These are phyloP conservation scores for Metallyticus violacea DNA, from an alignment of 2,888 invertebrate genomes.

Conservation along the genomic window DNA sequence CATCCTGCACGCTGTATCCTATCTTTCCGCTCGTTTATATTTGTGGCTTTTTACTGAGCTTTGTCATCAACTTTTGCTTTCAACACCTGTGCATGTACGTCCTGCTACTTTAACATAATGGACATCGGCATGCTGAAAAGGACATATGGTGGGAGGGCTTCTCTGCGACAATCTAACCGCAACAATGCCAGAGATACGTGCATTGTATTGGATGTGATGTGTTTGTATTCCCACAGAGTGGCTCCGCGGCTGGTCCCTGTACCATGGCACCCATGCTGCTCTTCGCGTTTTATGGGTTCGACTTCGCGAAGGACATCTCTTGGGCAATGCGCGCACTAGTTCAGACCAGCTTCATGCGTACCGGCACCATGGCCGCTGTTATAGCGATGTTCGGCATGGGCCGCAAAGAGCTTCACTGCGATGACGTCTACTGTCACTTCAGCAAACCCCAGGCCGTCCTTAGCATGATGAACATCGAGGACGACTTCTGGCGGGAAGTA, in stretches of 20 bases:
- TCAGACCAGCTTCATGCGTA: slow-evolving; percentile 64
- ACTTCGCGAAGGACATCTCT: slow-evolving; percentile 63
- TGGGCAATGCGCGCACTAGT: slow-evolving; percentile 58
- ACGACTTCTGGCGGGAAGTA: slow-evolving; percentile 58
- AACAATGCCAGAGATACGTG: no score
- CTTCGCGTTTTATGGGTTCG: slow-evolving; percentile 66
- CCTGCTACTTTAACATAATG: no score
- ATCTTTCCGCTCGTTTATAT: no score
- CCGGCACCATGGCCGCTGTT: slow-evolving; percentile 61
- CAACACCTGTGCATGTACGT: no score
- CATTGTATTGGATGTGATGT: no score
- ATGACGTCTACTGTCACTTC: slow-evolving; percentile 59
- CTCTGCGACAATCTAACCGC: no score
- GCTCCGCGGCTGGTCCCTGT: slow-evolving; percentile 64
- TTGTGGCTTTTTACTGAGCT: no score
- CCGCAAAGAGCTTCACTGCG: slow-evolving; percentile 55
- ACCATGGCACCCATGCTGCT: slow-evolving; percentile 65
- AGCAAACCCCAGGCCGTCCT: slow-evolving; percentile 59
- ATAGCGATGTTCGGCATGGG: slow-evolving; percentile 62
- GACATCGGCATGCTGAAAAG: no score
- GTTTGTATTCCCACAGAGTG: slow-evolving; percentile 69
- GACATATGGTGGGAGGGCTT: no score
- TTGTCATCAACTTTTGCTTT: no score
- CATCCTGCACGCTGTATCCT: no score
- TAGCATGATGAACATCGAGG: slow-evolving; percentile 58